Percentiles rank a stretch among this genome's conserved stretches.
Evolutionary conservation across 2,113 vertebrate species (phyloP).

Genomic region (Notarius quadriscutis): DNA sequence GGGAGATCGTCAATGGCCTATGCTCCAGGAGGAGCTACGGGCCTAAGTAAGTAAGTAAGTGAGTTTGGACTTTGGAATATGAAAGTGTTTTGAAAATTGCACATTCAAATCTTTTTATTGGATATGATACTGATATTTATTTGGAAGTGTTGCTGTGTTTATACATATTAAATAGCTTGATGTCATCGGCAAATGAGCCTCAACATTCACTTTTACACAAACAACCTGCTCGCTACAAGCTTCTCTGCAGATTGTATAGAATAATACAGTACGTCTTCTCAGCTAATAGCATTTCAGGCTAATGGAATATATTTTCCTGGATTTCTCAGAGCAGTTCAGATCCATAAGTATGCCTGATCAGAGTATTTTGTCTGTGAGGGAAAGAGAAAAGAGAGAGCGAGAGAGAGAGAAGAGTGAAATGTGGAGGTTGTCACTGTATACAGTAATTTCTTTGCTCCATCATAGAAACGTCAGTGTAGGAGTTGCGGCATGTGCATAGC

Average conservation of each 20-base stretch:
- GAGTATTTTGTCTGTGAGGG: neutral
- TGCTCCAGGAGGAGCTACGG: no score
- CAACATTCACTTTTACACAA: neutral
- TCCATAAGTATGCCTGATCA: neutral
- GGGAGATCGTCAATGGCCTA: no score
- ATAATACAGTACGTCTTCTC: neutral
- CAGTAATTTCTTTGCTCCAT: conserved; percentile 28
- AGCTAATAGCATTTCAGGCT: neutral
- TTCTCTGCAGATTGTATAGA: neutral
- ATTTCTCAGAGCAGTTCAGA: neutral
- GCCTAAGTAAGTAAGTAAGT: neutral
- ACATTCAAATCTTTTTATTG: neutral
- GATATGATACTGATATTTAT: no score
- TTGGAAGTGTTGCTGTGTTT: no score
- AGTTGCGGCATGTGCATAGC: conserved; percentile 20
- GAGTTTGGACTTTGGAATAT: neutral
- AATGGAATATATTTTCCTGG: neutral
- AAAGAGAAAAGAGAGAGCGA: neutral
- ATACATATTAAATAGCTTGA: no score
- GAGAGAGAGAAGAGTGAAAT: neutral
- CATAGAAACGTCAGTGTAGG: conserved; percentile 33
- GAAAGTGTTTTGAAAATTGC: neutral
- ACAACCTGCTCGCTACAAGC: neutral
- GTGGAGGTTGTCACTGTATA: conserved; percentile 31
- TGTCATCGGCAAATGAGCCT: neutral